Percentiles rank a stretch among this genome's conserved stretches.
These are phyloP conservation scores for human DNA, from an alignment of 2,113 vertebrate species.

Conservation along the genomic window DNA sequence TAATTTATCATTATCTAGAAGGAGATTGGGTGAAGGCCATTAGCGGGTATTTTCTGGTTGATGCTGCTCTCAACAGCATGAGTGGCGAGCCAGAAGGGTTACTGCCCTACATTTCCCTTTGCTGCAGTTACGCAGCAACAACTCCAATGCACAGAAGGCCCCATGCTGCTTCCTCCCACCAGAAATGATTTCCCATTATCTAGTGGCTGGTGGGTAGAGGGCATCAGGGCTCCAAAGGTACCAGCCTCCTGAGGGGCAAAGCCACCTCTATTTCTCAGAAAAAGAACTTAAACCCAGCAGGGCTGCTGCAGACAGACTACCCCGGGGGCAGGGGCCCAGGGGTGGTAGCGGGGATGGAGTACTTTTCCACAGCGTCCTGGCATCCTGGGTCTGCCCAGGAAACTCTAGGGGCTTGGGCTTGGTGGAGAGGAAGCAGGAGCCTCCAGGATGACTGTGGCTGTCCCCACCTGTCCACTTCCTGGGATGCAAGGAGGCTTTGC, in stretches of 20 bases:
- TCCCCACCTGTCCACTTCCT: not conserved
- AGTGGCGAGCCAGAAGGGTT: not conserved
- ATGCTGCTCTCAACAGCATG: not conserved
- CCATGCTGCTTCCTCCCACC: not conserved
- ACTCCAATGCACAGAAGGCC: not conserved
- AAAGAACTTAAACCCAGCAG: not conserved
- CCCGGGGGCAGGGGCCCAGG: fast-evolving
- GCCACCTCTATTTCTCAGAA: not conserved
- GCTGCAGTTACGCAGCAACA: not conserved
- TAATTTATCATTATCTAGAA: conserved; percentile 68
- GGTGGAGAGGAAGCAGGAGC: not conserved
- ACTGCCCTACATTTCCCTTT: conserved; percentile 59
- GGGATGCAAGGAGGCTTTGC: not conserved
- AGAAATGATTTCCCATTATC: conserved; percentile 36
- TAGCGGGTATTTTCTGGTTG: conserved; percentile 25
- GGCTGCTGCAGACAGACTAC: not conserved
- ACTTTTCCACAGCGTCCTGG: not conserved
- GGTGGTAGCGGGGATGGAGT: too few relatives aligned
- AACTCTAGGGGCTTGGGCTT: not conserved
- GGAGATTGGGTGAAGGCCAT: conserved; percentile 54
- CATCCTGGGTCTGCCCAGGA: not conserved
- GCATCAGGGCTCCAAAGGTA: not conserved
- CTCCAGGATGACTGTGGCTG: not conserved
- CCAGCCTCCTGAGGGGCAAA: not conserved
- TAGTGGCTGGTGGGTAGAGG: not conserved